Evolutionary conservation across 2,113 vertebrate genomes (phyloP), one percentile per base, ranked within the genome.

Genomic region (Suncus etruscus): DNA sequence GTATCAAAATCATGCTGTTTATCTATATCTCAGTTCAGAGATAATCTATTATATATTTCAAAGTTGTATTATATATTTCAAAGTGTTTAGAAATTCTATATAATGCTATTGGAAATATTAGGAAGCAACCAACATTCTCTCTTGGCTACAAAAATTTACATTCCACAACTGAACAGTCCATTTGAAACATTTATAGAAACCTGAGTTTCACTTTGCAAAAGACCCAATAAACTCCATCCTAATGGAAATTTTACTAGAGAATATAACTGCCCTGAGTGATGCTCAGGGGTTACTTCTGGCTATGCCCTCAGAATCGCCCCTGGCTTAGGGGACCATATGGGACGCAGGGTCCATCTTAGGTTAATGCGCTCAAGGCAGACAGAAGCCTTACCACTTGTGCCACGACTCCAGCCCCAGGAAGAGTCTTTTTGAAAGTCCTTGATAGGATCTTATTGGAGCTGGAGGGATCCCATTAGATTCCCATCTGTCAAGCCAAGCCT

Each of bases 141-240:
- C 8, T 91, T 75, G 72, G 50, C 18, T 66, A 6, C 9, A 24
- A 31, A 92, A 83, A 82, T 72, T 6, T 58, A 73, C n/a, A 22
- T 32, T 51, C 10, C 48, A 24, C 81, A 51, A 47, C 2, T 82
- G 6, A 83, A 92, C 69, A 84, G 24, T 65, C n/a, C 79, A 66
- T 48, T 54, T 79, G 63, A 86, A 93, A 94, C 8, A 92, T 31
- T 45, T 83, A 22, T 32, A 66, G 10, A 79, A 95, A 89, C 22
- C 22, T 29, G 16, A 47, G 11, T 9, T 31, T 74, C 12, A 31
- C 1, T 81, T 32, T 54, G 45, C 32, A 78, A 92, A 92, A 84
- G 6, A 4, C 9, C 32, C 39, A 76, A 66, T 70, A 82, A 39
- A 72, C 6, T 48, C 11, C 11, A 61, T 61, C 18, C 39, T 7